Percentiles rank a stretch among this genome's conserved stretches.
phyloP scores from a whole-genome alignment of 2,888 invertebrate genomes.

The Brenthis ino region DNA sequence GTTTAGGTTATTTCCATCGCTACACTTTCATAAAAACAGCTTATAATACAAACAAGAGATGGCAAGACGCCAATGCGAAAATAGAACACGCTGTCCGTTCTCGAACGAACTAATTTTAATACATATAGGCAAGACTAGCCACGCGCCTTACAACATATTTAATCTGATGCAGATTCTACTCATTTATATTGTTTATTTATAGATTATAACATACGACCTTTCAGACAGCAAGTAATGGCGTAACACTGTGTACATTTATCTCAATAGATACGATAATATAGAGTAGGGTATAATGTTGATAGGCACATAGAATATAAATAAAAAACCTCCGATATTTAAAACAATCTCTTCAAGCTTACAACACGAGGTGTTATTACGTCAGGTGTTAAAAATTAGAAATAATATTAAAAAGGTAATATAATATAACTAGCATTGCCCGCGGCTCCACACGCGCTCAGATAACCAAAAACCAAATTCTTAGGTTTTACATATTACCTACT shows the following conservation, averaged over 20 bases:
- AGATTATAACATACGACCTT: constrained; percentile 29
- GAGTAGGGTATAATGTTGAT: neutral
- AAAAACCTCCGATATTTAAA: no score
- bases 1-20: constrained; percentile 81
- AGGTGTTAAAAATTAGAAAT: no score
- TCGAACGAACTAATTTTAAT: constrained; percentile 79
- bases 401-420: no score
- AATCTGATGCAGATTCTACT: constrained; percentile 54
- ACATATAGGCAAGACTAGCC: constrained; percentile 54
- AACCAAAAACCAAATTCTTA: no score
- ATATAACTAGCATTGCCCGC: no score
- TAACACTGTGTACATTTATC: constrained; percentile 27
- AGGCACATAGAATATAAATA: no score
- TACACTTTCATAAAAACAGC: constrained; percentile 82
- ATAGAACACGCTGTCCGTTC: constrained; percentile 76
- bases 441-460: no score
- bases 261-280: neutral
- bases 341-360: no score
- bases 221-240: neutral
- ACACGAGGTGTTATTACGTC: no score
- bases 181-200: constrained; percentile 44
- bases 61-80: constrained; percentile 75
- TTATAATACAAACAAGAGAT: constrained; percentile 82
- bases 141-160: constrained; percentile 60
- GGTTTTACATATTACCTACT: no score